Base-by-base conservation (phyloP, 2,113 vertebrate species). In the Choloepus hoffmanni region DNA sequence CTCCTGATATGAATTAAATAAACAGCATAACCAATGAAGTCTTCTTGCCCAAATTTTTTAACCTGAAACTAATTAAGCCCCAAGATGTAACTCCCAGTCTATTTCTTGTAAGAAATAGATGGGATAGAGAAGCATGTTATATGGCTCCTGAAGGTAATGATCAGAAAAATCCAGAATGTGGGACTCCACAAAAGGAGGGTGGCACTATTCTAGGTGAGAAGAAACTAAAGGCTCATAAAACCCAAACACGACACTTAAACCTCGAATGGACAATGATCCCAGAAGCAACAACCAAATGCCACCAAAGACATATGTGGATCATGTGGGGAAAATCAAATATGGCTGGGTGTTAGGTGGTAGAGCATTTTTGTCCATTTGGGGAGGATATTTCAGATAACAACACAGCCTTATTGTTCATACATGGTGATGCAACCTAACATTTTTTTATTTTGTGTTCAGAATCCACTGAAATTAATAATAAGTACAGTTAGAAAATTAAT, bases 401-500 rank as follows among this genome's bases (percentile, higher is more conserved):
- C 24, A 92, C 16, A 73, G n/a, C 36, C 21, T 85, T 89, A 33
- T 65, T 91, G 87, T 89, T 89, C 28, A 90, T 45, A 74, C 3
- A 45, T 40, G 84, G 55, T 36, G 21, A 83, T 92, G n/a, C 65
- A 95, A 45, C n/a, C 26, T 86, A 76, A 88, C 68, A 90, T 85
- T 92, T 85, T 85, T 36, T 36, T 36, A 43, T 50, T 55, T 30
- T 91, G 21, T 90, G 76, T 92, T 90, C 14, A 92, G 65, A 67
- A 86, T 79, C 93, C 77, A 81, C 40, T 62, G 26, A 85, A 84
- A 85, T 74, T 8, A 90, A 84, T 87, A 89, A 76, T 91, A 85
- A 53, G 79, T 73, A 86, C 45, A 81, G 36, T 77, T 78, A 73
- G 28, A 77, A 95, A 94, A 88, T 50, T 77, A 93, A 90, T 63